phyloP scores from a whole-genome alignment of 2,113 vertebrate genomes.

The Rhadina sibilatrix region DNA sequence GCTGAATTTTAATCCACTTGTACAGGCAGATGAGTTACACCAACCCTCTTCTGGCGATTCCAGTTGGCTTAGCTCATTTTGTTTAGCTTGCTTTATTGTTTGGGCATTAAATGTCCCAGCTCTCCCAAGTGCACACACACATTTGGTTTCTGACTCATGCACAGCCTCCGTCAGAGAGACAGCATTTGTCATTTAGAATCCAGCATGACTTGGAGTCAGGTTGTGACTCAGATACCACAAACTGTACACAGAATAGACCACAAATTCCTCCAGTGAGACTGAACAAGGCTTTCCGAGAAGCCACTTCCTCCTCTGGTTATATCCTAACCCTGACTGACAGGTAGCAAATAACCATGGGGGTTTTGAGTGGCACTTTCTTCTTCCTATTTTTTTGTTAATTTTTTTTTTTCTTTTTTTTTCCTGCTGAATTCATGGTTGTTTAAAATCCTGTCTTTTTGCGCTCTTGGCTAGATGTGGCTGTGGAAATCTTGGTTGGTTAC shows the following conservation, averaged over 20 bases:
- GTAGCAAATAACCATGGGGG: not conserved
- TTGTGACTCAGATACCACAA: conserved; percentile 58
- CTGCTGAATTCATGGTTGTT: not conserved
- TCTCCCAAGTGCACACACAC: not conserved
- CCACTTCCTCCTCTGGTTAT: conserved; percentile 19
- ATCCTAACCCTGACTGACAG: conserved; percentile 25
- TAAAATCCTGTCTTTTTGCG: not conserved
- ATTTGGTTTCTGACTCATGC: conserved; percentile 28
- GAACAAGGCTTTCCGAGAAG: conserved; percentile 54
- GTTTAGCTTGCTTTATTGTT: conserved; percentile 35
- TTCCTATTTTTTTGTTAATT: not conserved
- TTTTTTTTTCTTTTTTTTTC: not conserved
- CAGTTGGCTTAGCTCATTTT: conserved; percentile 27
- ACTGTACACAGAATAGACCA: conserved; percentile 54
- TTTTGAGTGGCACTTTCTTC: not conserved
- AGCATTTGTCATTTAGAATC: not conserved
- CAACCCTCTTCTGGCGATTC: not conserved
- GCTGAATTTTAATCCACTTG: not conserved
- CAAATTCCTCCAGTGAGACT: conserved; percentile 51
- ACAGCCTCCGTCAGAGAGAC: not conserved
- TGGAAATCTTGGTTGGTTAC: not conserved
- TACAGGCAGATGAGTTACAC: not conserved
- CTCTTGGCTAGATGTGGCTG: not conserved
- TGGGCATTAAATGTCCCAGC: not conserved
- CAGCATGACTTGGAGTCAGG: conserved; percentile 25